phyloP scores from a whole-genome alignment of 2,888 invertebrate genomes.

The Unio delphinus region DNA sequence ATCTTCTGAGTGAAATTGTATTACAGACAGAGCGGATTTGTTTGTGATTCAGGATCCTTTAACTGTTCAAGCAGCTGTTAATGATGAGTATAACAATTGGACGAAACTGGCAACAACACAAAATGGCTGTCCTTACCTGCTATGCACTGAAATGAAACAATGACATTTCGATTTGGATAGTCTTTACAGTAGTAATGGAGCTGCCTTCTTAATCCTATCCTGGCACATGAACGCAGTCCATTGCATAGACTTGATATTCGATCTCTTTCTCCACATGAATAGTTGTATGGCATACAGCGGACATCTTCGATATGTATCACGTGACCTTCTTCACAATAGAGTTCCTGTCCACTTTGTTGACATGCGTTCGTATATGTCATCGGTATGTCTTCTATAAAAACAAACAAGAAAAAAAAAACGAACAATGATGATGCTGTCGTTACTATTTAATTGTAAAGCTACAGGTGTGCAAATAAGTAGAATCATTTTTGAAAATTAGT shows the following conservation, averaged over 20 bases:
- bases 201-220: conserved; percentile 37
- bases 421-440: too few species aligned
- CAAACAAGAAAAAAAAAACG: too few species aligned
- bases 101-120: too few species aligned
- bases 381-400: background rate
- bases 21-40: too few species aligned
- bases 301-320: conserved; percentile 35
- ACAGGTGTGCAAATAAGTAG: too few species aligned
- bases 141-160: conserved; percentile 38
- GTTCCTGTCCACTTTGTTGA: conserved; percentile 19
- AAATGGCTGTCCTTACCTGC: conserved; percentile 24
- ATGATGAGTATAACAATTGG: too few species aligned
- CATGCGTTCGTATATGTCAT: conserved; percentile 29
- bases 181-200: conserved; percentile 36
- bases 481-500: too few species aligned
- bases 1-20: too few species aligned
- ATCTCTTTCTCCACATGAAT: conserved; percentile 31
- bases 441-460: too few species aligned
- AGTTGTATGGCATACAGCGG: conserved; percentile 32
- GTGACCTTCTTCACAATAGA: conserved; percentile 26
- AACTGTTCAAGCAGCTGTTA: too few species aligned
- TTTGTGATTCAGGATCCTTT: too few species aligned
- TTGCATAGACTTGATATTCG: conserved; percentile 37
- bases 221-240: conserved; percentile 38
- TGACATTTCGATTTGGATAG: conserved; percentile 25